Base-by-base conservation (phyloP, 2,113 vertebrate genomes). In the Telmatochromis sp. region DNA sequence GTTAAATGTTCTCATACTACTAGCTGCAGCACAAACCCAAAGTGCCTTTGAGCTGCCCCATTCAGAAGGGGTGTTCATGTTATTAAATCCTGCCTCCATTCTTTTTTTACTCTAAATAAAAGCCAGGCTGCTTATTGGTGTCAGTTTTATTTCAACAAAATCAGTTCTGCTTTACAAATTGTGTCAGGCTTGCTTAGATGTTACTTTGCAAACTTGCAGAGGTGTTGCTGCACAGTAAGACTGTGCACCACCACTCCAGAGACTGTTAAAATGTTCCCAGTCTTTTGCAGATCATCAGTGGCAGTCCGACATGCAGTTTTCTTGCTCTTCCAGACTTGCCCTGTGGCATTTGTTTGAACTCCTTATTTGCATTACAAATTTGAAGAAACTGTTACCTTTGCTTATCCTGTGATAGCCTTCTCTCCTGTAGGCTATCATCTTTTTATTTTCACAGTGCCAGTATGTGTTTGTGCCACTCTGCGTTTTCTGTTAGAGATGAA, bases 231-330 rank as follows among this genome's bases (percentile, higher is more conserved):
- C 15, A 50, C 10, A 31, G 14, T 51, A 78, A 17, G 15, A 78
- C 2, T 0, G 42, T 50, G 71, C 26, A 31, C 9, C 73, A 78
- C 23, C 26, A 3, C 45, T n/a, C 15, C 7, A 78, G 45, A 13
- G 45, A 78, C 15, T 51, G 45, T 50, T 50, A 19, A 37, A 75
- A 75, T 31, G 9, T 50, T 78, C 26, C 26, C 15, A 78, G 26
- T 47, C 9, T 50, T 75, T 75, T 75, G 14, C 23, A 75, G 68
- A 2, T 42, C 40, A 45, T 42, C 14, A 15, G 9, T 28, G 23
- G 13, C 23, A 75, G 7, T 11, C 23, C 0, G 14, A 11, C 40
- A 0, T 28, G 23, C 40, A 47, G 1, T 42, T 23, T 9, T 71
- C 37, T 23, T 4, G 21, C 37, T 75, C 42, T 75, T 75, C 14